Conservation (phyloP, 2,113 vertebrate genomes). For the Cryptomyrus ogoouensis region DNA sequence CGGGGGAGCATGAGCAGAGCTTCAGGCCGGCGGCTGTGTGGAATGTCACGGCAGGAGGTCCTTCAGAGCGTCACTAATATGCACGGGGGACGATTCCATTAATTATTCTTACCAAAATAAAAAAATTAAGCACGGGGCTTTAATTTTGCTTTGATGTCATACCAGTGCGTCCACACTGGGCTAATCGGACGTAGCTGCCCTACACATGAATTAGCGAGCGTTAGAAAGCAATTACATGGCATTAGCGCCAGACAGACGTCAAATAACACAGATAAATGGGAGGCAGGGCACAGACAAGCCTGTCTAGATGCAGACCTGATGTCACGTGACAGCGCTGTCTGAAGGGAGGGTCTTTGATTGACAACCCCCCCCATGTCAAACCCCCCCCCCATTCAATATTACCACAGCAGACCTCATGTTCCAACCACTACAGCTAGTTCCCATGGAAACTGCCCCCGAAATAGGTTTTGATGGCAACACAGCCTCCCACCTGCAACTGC, state of each 20-base stretch:
- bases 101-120: neutral
- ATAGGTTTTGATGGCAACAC: constrained; percentile 12
- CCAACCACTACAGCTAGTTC: constrained; percentile 17
- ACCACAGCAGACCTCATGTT: constrained; percentile 5
- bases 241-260: neutral
- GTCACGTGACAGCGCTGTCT: neutral
- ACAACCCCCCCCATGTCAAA: neutral
- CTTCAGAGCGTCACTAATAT: neutral
- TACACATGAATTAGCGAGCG: neutral
- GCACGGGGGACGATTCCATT: neutral
- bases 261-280: neutral
- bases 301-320: neutral
- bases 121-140: neutral
- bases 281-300: neutral
- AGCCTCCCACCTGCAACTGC: constrained; percentile 18
- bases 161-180: neutral
- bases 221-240: neutral
- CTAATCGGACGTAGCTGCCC: neutral
- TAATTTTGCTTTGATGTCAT: neutral
- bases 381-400: neutral
- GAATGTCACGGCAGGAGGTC: neutral
- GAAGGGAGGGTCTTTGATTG: neutral
- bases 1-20: neutral
- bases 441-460: constrained; percentile 27
- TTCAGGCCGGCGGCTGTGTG: too few species aligned